Evolutionary conservation across 2,888 invertebrate species (phyloP).

Genomic region (Eilema sororculum): DNA sequence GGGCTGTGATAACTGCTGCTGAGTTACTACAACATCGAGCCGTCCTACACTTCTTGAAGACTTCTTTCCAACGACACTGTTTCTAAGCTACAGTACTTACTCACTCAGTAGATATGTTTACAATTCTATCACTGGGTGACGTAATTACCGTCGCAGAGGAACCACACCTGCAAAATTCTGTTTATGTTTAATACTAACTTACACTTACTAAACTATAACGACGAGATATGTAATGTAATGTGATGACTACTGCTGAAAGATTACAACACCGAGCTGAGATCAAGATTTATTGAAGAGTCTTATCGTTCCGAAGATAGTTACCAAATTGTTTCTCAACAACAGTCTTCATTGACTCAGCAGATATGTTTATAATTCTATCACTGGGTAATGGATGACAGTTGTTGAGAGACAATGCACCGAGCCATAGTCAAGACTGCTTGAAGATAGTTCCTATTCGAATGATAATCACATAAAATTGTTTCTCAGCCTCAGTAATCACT

Average conservation of each 20-base stretch:
- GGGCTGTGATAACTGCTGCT: conserved; percentile 25
- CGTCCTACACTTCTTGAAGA: not conserved
- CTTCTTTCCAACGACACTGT: not conserved
- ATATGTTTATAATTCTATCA: conserved; percentile 26
- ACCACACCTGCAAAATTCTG: no score
- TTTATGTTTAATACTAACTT: no score
- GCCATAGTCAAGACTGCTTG: no score
- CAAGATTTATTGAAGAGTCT: not conserved
- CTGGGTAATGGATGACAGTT: conserved; percentile 26
- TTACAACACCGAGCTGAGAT: not conserved
- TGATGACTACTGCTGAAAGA: conserved; percentile 18
- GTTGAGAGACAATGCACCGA: not conserved
- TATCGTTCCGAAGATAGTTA: not conserved
- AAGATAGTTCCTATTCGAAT: no score
- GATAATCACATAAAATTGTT: no score
- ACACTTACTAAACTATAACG: no score
- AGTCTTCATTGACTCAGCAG: conserved; percentile 31
- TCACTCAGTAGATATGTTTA: conserved; percentile 15
- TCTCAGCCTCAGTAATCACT: no score
- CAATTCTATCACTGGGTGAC: conserved; percentile 23
- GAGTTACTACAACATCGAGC: not conserved
- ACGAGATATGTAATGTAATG: not conserved
- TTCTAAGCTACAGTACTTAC: conserved; percentile 1
- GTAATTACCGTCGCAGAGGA: conserved; percentile 18
- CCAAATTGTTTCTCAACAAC: conserved; percentile 15